Evolutionary conservation across 2,113 vertebrate species (phyloP).

Genomic region (Thinocorus orbignyianus): DNA sequence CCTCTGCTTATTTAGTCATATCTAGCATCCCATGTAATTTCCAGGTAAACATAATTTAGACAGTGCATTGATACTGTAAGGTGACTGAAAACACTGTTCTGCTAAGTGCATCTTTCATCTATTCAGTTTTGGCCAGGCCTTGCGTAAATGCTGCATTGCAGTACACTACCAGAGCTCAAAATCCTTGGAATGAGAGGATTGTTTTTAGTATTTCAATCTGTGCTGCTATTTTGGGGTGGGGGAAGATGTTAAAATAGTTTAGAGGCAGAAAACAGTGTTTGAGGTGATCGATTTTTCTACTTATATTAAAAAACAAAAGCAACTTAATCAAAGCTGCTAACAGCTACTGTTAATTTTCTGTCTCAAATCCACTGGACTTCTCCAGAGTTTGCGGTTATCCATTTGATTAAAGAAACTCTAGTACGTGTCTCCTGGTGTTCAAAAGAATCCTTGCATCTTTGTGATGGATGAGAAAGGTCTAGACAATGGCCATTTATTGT

Average conservation of each 20-base stretch:
- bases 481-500: background rate
- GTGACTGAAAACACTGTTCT: background rate
- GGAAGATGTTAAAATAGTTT: background rate
- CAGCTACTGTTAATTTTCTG: background rate
- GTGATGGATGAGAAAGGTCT: background rate
- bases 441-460: background rate
- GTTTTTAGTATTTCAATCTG: background rate
- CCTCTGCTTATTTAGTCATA: background rate
- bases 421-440: fast-evolving
- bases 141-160: slow-evolving; percentile 28
- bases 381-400: background rate
- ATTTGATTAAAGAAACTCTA: background rate
- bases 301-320: background rate
- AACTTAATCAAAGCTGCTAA: background rate
- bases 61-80: background rate
- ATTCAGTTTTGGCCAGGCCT: background rate
- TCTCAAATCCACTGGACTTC: slow-evolving; percentile 6
- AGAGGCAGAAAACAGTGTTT: background rate
- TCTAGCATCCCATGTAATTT: background rate
- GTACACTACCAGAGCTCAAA: background rate
- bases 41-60: background rate
- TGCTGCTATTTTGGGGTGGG: background rate
- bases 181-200: background rate
- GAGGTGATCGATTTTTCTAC: background rate
- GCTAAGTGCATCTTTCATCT: background rate